Base-by-base conservation (phyloP, 2,888 invertebrate genomes). In the Pantelozetes paolii region DNA sequence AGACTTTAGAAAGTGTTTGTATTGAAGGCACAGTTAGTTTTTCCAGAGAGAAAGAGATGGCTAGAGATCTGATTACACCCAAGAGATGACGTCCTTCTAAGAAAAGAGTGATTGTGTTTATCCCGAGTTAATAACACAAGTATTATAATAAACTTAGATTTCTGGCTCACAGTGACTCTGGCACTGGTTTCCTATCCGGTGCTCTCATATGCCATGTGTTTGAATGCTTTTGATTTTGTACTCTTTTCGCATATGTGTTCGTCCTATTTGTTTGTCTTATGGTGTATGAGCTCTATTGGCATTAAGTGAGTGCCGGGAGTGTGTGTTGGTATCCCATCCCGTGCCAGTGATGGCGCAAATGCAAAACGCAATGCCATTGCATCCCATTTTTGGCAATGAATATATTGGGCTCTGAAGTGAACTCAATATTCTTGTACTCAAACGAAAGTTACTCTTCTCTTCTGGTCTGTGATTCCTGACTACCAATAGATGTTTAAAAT, bases 311-410 rank as follows among this genome's bases (percentile, higher is more conserved):
- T 57, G 57, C 57, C 57, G 28, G 28, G 23, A 5, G 13, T 26
- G 28, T 57, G 57, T 57, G 45, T 54, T n/a, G n/a, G 23, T 13
- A 15, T 15, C 28, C 28, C 15, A 26, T 57, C 26, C 57, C 28
- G 13, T 28, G 5, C 57, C 11, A 54, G 54, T 57, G n/a, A n/a
- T n/a, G 36, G 62, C 62, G 62, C 62, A 62, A 62, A 62, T 62
- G 62, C 62, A 62, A 28, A 62, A 28, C 30, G 30, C 62, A 36
- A 36, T 59, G 40, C 50, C 5, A 50, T 50, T 57, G 62, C 62
- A 62, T 30, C 62, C 62, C 62, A 62, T 62, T 62, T 62, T 62
- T 62, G 62, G 62, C 62, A 62, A 62, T 62, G 62, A 62, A 62
- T 32, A 32, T n/a, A 32, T 13, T 57, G 26, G 57, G 57, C 18